Evolutionary conservation across 2,797 vertebrate genomes (phyloP).

Genomic region (Champsocephalus gunnari): DNA sequence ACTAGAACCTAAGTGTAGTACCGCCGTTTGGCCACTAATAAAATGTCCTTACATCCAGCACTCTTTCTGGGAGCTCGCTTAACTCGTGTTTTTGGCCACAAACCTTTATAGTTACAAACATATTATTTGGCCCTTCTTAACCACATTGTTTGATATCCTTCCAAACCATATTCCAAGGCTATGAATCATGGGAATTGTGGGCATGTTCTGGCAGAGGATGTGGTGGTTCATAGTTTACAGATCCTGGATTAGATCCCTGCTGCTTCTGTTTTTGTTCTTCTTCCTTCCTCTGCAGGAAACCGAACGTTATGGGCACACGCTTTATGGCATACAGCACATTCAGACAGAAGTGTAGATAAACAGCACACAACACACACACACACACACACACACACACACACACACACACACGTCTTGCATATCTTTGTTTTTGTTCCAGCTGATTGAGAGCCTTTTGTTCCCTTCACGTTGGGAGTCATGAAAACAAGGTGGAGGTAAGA

Average conservation of each 20-base stretch:
- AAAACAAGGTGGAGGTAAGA: conserved; percentile 65
- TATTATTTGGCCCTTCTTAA: no score
- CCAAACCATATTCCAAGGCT: background rate
- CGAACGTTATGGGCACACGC: conserved; percentile 18
- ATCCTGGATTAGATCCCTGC: background rate
- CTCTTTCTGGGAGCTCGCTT: no score
- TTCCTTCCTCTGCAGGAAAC: conserved; percentile 59
- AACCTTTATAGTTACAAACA: no score
- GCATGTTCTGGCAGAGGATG: background rate
- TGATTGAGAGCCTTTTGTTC: conserved; percentile 70
- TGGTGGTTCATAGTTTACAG: background rate
- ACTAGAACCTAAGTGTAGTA: no score
- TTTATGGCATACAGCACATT: background rate
- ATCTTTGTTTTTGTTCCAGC: conserved; percentile 66
- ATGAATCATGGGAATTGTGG: background rate
- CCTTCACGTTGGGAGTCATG: conserved; percentile 59
- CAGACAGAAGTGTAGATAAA: conserved; percentile 19
- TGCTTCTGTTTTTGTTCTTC: background rate
- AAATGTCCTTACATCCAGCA: no score
- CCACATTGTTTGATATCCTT: no score
- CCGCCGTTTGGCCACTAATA: no score
- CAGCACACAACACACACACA: conserved; percentile 11
- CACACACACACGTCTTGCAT: background rate
- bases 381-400: no score
- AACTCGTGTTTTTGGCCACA: no score